Conservation (phyloP, 2,113 vertebrate genomes). For the Stegastes partitus region DNA sequence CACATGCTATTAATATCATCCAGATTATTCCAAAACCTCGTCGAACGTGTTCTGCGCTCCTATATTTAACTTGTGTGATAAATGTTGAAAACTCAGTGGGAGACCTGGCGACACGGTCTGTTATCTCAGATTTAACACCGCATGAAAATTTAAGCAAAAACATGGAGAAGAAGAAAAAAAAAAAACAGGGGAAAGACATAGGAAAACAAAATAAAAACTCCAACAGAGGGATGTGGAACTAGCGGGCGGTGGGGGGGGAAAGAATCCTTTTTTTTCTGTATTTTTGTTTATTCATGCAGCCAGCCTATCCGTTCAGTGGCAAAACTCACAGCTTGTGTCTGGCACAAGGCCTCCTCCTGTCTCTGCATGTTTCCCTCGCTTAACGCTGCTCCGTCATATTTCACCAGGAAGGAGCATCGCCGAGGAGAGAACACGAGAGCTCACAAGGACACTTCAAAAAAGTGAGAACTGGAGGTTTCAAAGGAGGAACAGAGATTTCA, state of each 20-base stretch:
- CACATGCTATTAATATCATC: constrained; percentile 3
- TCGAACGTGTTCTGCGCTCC: neutral
- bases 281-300: constrained; percentile 51
- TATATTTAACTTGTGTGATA: constrained; percentile 15
- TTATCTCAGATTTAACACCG: constrained; percentile 33
- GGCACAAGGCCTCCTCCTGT: constrained; percentile 26
- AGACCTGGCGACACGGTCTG: neutral
- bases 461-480: neutral
- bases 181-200: constrained; percentile 32
- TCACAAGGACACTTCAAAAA: neutral
- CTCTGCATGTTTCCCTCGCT: neutral
- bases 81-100: constrained; percentile 40
- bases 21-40: constrained; percentile 11
- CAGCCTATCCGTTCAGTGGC: constrained; percentile 39
- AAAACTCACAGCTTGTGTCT: constrained; percentile 66
- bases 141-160: constrained; percentile 15
- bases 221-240: constrained; percentile 38
- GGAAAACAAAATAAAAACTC: constrained; percentile 48
- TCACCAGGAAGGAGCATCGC: constrained; percentile 1
- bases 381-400: constrained; percentile 26
- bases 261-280: constrained; percentile 10
- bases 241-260: constrained; percentile 52
- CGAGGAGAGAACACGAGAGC: neutral
- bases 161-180: constrained; percentile 29
- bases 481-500: neutral